phyloP scores from a whole-genome alignment of 2,797 vertebrate genomes.

The Poecilia velifera region DNA sequence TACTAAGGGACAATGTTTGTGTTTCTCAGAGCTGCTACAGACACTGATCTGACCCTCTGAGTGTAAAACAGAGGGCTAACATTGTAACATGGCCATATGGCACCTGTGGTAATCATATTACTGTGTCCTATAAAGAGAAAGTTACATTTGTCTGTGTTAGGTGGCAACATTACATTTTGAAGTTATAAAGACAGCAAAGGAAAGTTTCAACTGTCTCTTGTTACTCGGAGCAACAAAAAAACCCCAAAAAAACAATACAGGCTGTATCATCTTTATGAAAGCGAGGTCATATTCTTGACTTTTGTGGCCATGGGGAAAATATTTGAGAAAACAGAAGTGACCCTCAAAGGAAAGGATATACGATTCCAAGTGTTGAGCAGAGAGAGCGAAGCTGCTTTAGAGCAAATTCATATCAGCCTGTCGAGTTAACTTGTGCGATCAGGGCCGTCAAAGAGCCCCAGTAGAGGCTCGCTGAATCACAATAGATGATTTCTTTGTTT shows the following conservation, averaged over 20 bases:
- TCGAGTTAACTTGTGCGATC: slow-evolving; percentile 28
- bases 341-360: slow-evolving; percentile 10
- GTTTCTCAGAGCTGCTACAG: not conserved
- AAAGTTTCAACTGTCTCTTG: not conserved
- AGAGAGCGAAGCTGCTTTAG: slow-evolving; percentile 26
- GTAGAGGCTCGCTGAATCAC: slow-evolving; percentile 27
- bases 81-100: not conserved
- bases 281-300: slow-evolving; percentile 21
- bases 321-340: slow-evolving; percentile 17
- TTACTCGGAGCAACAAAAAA: slow-evolving; percentile 5
- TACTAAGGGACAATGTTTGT: not conserved
- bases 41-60: not conserved
- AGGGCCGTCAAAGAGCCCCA: slow-evolving; percentile 24
- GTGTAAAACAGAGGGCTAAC: not conserved
- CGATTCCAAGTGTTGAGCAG: slow-evolving; percentile 16
- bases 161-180: slow-evolving; percentile 10
- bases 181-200: slow-evolving; percentile 12
- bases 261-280: slow-evolving; percentile 12
- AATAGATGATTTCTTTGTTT: slow-evolving; percentile 22
- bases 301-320: slow-evolving; percentile 15
- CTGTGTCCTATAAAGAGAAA: not conserved
- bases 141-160: slow-evolving; percentile 29
- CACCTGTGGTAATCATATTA: slow-evolving; percentile 28
- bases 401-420: slow-evolving; percentile 23
- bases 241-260: not conserved